Evolutionary conservation across 1,140 invertebrate genomes (phyloP).

Genomic region (Trichomalopsis sarcophagae): DNA sequence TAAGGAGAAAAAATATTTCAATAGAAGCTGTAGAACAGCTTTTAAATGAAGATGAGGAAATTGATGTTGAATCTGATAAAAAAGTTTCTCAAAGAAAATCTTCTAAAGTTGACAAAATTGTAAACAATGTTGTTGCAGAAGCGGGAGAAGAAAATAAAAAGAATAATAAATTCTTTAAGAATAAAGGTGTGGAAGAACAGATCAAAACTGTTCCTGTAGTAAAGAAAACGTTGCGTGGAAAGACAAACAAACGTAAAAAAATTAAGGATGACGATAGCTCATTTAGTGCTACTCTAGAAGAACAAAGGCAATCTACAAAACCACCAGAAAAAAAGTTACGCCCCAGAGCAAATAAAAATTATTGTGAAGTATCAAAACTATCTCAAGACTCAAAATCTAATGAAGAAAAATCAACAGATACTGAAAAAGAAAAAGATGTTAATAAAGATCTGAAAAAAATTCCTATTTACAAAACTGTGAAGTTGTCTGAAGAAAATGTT

Average conservation of each 20-base stretch:
- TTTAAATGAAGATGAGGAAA: slow-evolving; percentile 36
- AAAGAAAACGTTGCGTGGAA: not conserved
- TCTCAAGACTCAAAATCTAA: not conserved
- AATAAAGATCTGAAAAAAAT: slow-evolving; percentile 26
- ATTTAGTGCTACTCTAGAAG: slow-evolving; percentile 1
- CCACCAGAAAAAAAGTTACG: slow-evolving; percentile 8
- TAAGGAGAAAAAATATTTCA: slow-evolving; percentile 39
- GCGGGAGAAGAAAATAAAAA: not conserved
- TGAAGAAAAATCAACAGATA: not conserved
- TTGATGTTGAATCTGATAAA: not conserved
- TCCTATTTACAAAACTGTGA: slow-evolving; percentile 55
- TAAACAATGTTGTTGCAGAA: not conserved
- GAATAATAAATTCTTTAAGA: slow-evolving; percentile 41
- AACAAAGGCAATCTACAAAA: slow-evolving; percentile 14
- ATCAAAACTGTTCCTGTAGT: not conserved
- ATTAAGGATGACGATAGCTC: not conserved
- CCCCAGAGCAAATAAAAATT: slow-evolving; percentile 39
- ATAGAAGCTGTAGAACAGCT: slow-evolving; percentile 21
- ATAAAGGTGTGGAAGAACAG: not conserved
- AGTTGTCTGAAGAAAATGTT: slow-evolving; percentile 36
- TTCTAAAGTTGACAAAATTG: not conserved
- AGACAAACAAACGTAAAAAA: not conserved
- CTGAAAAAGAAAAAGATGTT: slow-evolving; percentile 16
- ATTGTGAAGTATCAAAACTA: slow-evolving; percentile 44
- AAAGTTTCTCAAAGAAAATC: not conserved